Percentiles rank a stretch among this genome's conserved stretches.
phyloP scores from a whole-genome alignment of 64 coral and sea anemone genomes.

The Dendronephthya gigantea region DNA sequence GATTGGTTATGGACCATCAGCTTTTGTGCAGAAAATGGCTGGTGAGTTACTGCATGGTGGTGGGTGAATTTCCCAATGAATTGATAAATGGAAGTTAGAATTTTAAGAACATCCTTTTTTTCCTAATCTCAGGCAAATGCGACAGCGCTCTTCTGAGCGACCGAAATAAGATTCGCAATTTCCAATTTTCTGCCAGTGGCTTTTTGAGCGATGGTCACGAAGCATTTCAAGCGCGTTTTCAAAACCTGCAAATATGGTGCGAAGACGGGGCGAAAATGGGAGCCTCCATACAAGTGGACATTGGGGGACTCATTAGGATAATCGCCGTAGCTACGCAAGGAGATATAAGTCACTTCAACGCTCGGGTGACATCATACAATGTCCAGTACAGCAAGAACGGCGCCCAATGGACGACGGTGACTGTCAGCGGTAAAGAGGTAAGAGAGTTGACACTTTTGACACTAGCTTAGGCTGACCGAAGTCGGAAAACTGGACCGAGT shows the following conservation, averaged over 20 bases:
- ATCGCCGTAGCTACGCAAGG: constrained; percentile 3
- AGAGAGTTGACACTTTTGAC: too few relatives aligned
- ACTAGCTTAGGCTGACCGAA: too few relatives aligned
- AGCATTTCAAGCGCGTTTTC: background rate
- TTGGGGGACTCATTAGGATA: background rate
- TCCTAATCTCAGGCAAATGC: background rate
- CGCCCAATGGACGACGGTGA: background rate
- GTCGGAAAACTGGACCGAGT: too few relatives aligned
- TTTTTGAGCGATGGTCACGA: background rate
- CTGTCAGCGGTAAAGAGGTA: background rate
- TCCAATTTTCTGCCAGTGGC: background rate
- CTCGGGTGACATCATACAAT: background rate
- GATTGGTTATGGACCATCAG: background rate
- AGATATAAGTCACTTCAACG: background rate
- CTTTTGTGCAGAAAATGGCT: background rate
- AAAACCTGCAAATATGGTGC: background rate
- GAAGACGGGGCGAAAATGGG: background rate
- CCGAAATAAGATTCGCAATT: background rate
- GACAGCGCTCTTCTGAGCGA: background rate
- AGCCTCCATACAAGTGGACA: background rate
- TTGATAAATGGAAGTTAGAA: too few relatives aligned
- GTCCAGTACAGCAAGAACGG: background rate
- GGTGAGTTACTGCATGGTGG: too few relatives aligned
- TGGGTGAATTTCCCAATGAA: too few relatives aligned
- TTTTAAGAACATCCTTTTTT: too few relatives aligned